phyloP scores from a whole-genome alignment of 2,888 invertebrate genomes.

The Trachelus stipa region DNA sequence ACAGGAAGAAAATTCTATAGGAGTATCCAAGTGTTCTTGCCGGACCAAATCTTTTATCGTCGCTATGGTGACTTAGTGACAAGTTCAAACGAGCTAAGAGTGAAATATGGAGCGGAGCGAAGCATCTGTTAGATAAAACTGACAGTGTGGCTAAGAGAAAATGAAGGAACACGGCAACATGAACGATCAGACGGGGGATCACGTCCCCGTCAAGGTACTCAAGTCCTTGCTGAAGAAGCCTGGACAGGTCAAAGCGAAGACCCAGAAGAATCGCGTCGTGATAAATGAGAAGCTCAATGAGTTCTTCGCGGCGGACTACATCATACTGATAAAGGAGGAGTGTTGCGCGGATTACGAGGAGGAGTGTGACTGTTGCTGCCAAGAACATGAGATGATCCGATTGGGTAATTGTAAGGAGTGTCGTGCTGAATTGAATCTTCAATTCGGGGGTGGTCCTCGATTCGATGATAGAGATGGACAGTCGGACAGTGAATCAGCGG shows the following conservation, averaged over 20 bases:
- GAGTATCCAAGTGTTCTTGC: background rate
- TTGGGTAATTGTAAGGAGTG: slow-evolving; percentile 71
- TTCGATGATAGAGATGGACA: slow-evolving; percentile 47
- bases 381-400: slow-evolving; percentile 76
- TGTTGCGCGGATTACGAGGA: slow-evolving; percentile 86
- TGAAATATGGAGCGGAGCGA: background rate
- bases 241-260: slow-evolving; percentile 72
- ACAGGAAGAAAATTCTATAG: background rate
- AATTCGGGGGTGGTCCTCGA: slow-evolving; percentile 61
- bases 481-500: slow-evolving; percentile 64
- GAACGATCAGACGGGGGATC: slow-evolving; percentile 39
- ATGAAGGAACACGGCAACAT: slow-evolving; percentile 25
- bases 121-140: background rate
- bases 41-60: background rate
- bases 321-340: slow-evolving; percentile 89
- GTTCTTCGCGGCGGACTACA: slow-evolving; percentile 93
- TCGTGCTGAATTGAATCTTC: slow-evolving; percentile 60
- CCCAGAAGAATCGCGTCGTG: slow-evolving; percentile 82
- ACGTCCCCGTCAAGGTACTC: slow-evolving; percentile 63
- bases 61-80: background rate
- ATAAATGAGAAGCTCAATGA: slow-evolving; percentile 91
- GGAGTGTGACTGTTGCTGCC: slow-evolving; percentile 77
- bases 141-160: background rate
- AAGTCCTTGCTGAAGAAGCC: slow-evolving; percentile 83
- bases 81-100: background rate